Evolutionary conservation across 2,888 invertebrate genomes (phyloP), one percentile per base, ranked within the genome.

Genomic region (Drosophila antonietae): DNA sequence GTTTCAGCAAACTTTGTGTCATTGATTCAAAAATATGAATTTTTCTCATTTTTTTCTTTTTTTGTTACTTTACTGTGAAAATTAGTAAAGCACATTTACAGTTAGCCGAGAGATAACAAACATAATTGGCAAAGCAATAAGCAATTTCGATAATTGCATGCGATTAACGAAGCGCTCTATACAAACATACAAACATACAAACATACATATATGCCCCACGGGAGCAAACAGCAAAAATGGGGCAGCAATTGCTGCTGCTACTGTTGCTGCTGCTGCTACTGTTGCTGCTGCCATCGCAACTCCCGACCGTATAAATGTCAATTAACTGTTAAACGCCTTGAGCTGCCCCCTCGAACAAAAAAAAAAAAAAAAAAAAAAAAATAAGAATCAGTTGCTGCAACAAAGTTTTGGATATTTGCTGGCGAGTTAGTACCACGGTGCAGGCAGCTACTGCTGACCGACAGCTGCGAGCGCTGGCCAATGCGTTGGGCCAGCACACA

Each of bases 271-370:
- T 33, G 18, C 35, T 18, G 8, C 8, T 28, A 44, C 5, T 35
- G 33, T 23, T 35, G 18, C 47, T 37, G 33, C 33, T 28, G 31
- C 49, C 57, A 31, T 31, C 43, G 23, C 18, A 46, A 49, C 72
- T 47, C 41, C 12, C 64, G 23, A 51, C 49, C 60, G 73, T 67
- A 53, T 78, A 51, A 60, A 62, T 78, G 78, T 69, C 76, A 85
- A 83, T 85, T 83, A 83, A 64, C 63, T 56, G 76, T 68, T 72
- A 74, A 76, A 72, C 74, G 78, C 71, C 86, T 83, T 73, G 58
- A 72, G 66, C 74, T 67, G 65, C 49, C 35, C 43, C 15, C 51
- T n/a, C 6, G 3, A 10, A 20, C 7, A 10, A 9, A 47, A 47
- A 47, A 14, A 2, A 15, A 9, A 15, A 46, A 1, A 14, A 23